These are phyloP conservation scores for Alentia gelatinosa DNA, from an alignment of 2,888 invertebrate species.

Conservation along the genomic window DNA sequence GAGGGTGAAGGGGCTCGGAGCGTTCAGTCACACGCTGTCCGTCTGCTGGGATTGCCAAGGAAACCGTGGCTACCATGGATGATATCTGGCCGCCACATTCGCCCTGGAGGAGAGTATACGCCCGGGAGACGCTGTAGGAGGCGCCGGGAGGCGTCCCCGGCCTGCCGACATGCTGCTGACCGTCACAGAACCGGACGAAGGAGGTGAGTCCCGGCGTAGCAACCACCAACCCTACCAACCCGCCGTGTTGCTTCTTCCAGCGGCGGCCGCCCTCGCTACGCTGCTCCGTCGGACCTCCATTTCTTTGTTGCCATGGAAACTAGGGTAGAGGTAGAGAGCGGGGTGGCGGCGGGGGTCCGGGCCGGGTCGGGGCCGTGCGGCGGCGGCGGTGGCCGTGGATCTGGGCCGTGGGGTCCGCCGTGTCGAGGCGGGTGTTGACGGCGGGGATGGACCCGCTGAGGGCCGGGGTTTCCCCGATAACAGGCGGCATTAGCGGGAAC, in stretches of 20 bases:
- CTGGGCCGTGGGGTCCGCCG: neutral
- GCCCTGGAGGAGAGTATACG: neutral
- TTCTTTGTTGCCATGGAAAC: constrained; percentile 51
- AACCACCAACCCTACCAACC: neutral
- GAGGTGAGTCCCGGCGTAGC: neutral
- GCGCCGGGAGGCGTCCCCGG: neutral
- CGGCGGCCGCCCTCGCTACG: too few relatives aligned
- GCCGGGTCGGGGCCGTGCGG: neutral
- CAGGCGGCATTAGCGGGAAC: constrained; percentile 14
- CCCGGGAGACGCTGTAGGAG: neutral
- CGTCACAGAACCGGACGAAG: constrained; percentile 38
- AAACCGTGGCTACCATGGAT: constrained; percentile 26
- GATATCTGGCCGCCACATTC: neutral
- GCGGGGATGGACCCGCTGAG: neutral
- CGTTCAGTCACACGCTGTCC: too few relatives aligned
- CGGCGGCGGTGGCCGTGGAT: neutral
- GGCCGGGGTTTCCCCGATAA: neutral
- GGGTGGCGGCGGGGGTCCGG: neutral
- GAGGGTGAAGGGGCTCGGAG: constrained; percentile 1
- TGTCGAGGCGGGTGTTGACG: neutral
- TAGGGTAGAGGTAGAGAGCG: neutral
- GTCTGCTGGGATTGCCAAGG: too few relatives aligned
- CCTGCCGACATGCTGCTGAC: neutral
- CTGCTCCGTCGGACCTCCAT: neutral
- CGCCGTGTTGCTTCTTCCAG: neutral